Conservation (phyloP, 2,113 vertebrate species). For the Craseonycteris thonglongyai region DNA sequence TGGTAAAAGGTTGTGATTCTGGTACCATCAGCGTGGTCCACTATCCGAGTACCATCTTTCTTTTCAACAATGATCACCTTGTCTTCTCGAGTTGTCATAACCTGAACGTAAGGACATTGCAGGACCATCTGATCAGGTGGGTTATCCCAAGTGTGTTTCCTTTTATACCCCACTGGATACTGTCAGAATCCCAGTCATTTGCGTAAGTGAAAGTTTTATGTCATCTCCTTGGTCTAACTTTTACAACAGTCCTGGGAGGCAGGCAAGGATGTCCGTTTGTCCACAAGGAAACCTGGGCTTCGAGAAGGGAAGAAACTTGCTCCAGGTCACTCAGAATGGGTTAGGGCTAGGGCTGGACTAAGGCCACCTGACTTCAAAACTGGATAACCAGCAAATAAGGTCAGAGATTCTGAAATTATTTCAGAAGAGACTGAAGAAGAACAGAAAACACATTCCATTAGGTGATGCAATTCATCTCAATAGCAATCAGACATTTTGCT, state of each 20-base stretch:
- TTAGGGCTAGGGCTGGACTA: neutral
- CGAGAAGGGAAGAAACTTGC: neutral
- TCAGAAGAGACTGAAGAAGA: neutral
- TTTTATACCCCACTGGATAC: neutral
- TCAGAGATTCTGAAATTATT: neutral
- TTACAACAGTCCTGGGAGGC: neutral
- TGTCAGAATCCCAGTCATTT: neutral
- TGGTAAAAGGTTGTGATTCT: conserved; percentile 88
- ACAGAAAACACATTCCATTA: neutral
- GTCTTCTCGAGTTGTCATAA: conserved; percentile 90
- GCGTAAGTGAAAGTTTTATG: neutral
- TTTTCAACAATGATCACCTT: conserved; percentile 83
- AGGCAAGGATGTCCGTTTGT: neutral
- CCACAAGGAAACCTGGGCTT: neutral
- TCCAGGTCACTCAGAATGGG: neutral
- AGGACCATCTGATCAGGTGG: rapidly evolving
- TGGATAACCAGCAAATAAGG: neutral
- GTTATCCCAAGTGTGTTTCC: neutral
- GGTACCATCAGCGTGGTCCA: conserved; percentile 94
- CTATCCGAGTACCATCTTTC: conserved; percentile 78
- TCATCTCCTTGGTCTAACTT: neutral
- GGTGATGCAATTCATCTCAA: neutral
- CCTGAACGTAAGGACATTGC: conserved; percentile 72
- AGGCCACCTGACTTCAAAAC: neutral
- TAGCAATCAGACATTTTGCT: neutral